phyloP scores from a whole-genome alignment of 1,140 invertebrate genomes.

The Drosophila nebulosa region DNA sequence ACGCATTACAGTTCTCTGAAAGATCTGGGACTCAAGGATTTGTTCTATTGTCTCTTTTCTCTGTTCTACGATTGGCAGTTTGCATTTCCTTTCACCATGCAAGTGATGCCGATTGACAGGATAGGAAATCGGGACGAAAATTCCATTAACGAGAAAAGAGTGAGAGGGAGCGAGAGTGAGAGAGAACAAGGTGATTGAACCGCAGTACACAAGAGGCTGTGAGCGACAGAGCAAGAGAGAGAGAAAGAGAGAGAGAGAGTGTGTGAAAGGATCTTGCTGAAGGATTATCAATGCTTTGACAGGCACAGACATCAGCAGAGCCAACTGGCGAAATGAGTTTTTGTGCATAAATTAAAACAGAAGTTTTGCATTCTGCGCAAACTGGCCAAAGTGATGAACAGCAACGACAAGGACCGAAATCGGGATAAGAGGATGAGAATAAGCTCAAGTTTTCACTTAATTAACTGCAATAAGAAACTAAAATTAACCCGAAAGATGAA shows the following conservation, averaged over 20 bases:
- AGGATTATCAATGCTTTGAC: conserved; percentile 63
- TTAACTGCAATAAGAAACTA: conserved; percentile 77
- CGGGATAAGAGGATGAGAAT: not conserved
- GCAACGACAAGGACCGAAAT: no score
- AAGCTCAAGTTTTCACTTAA: conserved; percentile 71
- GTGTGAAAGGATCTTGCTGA: conserved; percentile 16
- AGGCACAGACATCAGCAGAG: conserved; percentile 39
- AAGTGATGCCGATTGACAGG: not conserved
- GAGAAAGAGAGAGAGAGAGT: not conserved
- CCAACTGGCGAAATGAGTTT: conserved; percentile 6
- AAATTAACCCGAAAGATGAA: conserved; percentile 51
- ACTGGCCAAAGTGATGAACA: not conserved
- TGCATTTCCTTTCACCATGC: not conserved
- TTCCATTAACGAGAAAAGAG: not conserved
- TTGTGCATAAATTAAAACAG: conserved; percentile 65
- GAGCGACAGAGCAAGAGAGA: no score
- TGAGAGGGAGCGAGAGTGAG: no score
- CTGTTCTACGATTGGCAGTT: not conserved
- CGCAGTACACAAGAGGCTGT: no score
- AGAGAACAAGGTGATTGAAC: not conserved
- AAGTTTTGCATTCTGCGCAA: conserved; percentile 15
- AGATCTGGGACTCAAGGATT: not conserved
- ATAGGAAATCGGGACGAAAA: not conserved
- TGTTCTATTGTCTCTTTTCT: not conserved
- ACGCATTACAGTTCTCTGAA: not conserved